These are phyloP conservation scores for Plebejus anna DNA, from an alignment of 2,888 invertebrate species.

Conservation along the genomic window DNA sequence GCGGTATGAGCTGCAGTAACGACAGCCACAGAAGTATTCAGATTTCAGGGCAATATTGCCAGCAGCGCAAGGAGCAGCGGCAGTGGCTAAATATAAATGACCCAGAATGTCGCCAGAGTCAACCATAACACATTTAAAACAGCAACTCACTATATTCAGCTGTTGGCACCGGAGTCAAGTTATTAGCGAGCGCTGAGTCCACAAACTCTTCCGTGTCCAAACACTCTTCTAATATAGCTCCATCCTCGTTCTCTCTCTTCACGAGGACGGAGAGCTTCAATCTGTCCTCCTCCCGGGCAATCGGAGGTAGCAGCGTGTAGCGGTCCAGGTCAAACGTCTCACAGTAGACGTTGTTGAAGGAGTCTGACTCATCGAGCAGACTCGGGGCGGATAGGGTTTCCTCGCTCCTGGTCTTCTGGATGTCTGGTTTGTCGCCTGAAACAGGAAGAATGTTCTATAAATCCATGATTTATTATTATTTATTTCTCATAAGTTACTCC, in stretches of 20 bases:
- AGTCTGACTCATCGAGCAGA: conserved; percentile 49
- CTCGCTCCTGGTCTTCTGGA: conserved; percentile 64
- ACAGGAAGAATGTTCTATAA: no score
- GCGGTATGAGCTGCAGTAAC: no score
- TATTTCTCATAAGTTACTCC: not conserved
- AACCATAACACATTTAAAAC: not conserved
- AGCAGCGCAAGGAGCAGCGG: no score
- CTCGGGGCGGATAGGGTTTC: conserved; percentile 61
- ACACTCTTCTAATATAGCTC: conserved; percentile 55
- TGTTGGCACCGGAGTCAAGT: conserved; percentile 48
- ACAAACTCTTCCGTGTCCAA: conserved; percentile 42
- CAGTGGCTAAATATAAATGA: no score
- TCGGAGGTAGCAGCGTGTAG: conserved; percentile 61
- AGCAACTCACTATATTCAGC: conserved; percentile 52
- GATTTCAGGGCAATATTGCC: no score
- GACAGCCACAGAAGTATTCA: no score
- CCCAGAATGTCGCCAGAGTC: no score
- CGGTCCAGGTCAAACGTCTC: conserved; percentile 42
- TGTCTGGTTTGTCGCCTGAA: not conserved
- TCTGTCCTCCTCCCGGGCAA: conserved; percentile 49
- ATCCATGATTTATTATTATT: no score
- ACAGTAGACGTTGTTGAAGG: not conserved
- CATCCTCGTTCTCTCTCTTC: conserved; percentile 45
- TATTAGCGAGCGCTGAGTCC: conserved; percentile 46
- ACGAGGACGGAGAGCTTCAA: conserved; percentile 45